phyloP scores from a whole-genome alignment of 2,113 vertebrate species.

The Microtus ochrogaster region DNA sequence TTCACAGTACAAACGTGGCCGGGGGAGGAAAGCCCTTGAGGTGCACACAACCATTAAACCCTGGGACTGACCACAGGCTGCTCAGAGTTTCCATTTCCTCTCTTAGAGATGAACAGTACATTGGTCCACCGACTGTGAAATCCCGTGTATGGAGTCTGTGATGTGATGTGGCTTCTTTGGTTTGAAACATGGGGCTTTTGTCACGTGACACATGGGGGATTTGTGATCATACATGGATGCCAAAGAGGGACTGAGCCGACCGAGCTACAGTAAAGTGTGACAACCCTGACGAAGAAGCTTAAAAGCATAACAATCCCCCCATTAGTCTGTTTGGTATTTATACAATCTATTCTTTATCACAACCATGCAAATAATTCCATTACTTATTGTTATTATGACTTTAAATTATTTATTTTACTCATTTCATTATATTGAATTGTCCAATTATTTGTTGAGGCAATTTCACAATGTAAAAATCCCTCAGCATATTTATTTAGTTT shows the following conservation, averaged over 20 bases:
- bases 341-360: constrained; percentile 51
- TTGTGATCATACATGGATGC: not conserved
- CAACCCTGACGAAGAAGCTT: constrained; percentile 10
- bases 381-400: constrained; percentile 70
- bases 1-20: not conserved
- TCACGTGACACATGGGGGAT: not conserved
- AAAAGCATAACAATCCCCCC: not conserved
- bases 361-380: constrained; percentile 74
- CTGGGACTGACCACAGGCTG: fast-evolving
- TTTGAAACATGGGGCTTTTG: not conserved
- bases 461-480: constrained; percentile 77
- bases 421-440: constrained; percentile 77
- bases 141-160: not conserved
- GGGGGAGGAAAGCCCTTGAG: not conserved
- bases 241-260: not conserved
- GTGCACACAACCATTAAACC: not conserved
- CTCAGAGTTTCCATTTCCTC: constrained; percentile 40
- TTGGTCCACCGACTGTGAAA: not conserved
- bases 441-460: constrained; percentile 76
- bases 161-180: not conserved
- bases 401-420: constrained; percentile 73
- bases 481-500: constrained; percentile 79
- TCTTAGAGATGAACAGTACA: not conserved
- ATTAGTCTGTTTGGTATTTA: constrained; percentile 53
- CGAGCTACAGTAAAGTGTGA: not conserved